Evolutionary conservation across 1,140 invertebrate species (phyloP).

Genomic region (Macrobrachium rosenbergii): DNA sequence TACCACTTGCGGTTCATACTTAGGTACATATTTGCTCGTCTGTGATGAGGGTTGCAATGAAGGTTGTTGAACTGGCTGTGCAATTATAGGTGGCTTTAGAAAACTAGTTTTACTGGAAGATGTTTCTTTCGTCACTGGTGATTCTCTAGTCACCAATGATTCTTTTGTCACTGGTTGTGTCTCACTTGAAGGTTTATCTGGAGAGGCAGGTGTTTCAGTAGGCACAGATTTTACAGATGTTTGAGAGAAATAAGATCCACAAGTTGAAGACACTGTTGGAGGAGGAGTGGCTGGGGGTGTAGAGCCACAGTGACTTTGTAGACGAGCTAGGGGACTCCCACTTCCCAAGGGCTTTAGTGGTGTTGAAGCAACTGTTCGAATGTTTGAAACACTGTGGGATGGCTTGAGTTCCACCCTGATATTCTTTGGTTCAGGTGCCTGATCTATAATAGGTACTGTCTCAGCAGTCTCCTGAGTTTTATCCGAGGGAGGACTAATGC

Average conservation of each 20-base stretch:
- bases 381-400: conserved; percentile 1
- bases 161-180: too few species aligned
- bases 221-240: conserved; percentile 27
- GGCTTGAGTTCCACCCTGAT: too few species aligned
- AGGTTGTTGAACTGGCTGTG: not conserved
- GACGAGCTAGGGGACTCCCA: conserved; percentile 28
- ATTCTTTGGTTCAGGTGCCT: too few species aligned
- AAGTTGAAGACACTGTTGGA: conserved; percentile 34
- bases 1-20: conserved; percentile 59
- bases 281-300: conserved; percentile 53
- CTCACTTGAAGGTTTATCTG: too few species aligned
- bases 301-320: conserved; percentile 36
- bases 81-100: not conserved
- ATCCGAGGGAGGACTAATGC: not conserved
- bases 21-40: conserved; percentile 27
- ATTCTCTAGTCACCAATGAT: too few species aligned
- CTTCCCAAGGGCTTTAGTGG: not conserved
- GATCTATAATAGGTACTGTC: not conserved
- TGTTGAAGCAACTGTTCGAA: not conserved
- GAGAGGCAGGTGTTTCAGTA: conserved; percentile 8
- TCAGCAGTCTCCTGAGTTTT: not conserved
- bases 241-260: conserved; percentile 48
- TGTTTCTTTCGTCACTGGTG: not conserved
- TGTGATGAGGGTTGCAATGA: not conserved
- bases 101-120: conserved; percentile 4